Conservation (phyloP, 2,888 invertebrate species). For the Rhynchonema sp. region DNA sequence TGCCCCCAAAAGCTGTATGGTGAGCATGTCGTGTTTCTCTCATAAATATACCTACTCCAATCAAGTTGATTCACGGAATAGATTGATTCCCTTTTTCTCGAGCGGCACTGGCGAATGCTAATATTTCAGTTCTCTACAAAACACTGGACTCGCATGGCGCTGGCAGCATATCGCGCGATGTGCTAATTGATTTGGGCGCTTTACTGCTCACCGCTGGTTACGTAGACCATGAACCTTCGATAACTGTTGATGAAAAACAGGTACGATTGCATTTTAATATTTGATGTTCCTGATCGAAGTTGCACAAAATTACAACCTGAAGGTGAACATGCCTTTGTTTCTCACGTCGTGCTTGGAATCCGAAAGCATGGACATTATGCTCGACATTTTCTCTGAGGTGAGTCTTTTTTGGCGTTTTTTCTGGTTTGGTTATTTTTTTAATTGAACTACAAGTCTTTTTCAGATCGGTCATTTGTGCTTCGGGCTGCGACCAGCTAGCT, state of each 20-base stretch:
- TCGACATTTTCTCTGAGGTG: not conserved
- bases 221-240: not conserved
- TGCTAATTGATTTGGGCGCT: not conserved
- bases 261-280: not conserved
- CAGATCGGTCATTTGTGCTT: not conserved
- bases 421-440: not conserved
- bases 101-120: too few species aligned
- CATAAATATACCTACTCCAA: not conserved
- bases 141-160: not conserved
- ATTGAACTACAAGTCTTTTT: not conserved
- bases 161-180: not conserved
- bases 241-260: not conserved
- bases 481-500: not conserved
- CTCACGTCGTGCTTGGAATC: not conserved
- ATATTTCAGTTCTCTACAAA: constrained; percentile 1
- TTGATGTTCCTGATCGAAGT: too few species aligned
- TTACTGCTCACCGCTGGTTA: constrained; percentile 1
- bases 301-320: too few species aligned
- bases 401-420: not conserved
- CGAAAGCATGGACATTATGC: not conserved
- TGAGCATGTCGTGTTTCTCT: not conserved
- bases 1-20: not conserved
- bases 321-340: not conserved
- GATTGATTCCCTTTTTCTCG: too few species aligned
- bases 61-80: too few species aligned